These are phyloP conservation scores for Nephila pilipes DNA, from an alignment of 1,140 invertebrate genomes.

Conservation along the genomic window DNA sequence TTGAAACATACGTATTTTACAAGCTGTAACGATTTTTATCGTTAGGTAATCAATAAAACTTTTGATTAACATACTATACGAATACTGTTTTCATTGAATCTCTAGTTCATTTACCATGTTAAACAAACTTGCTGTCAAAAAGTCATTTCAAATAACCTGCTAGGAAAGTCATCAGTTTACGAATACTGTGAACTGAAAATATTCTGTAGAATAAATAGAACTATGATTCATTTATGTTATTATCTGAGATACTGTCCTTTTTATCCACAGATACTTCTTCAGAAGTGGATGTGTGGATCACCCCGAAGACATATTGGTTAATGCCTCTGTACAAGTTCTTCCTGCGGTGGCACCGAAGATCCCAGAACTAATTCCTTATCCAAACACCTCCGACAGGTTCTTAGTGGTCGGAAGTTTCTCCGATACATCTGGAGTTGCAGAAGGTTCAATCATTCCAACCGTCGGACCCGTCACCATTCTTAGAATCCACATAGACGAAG, in stretches of 20 bases:
- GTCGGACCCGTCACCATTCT: constrained; percentile 87
- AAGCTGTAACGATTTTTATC: no score
- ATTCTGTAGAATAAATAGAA: no score
- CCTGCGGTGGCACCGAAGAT: constrained; percentile 78
- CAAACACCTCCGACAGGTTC: constrained; percentile 66
- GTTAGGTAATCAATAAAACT: no score
- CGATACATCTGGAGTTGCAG: constrained; percentile 86
- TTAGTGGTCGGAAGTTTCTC: constrained; percentile 68
- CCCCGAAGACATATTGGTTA: constrained; percentile 91
- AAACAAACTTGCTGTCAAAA: no score
- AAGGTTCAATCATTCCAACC: constrained; percentile 86
- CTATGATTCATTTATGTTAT: not conserved
- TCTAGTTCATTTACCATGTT: no score
- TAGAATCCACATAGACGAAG: constrained; percentile 88
- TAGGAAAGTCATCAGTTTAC: no score
- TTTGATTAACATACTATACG: no score
- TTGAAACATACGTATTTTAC: no score
- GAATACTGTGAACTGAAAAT: no score
- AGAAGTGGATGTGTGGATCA: constrained; percentile 95
- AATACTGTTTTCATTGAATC: no score
- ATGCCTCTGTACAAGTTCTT: constrained; percentile 80
- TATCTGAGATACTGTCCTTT: not conserved
- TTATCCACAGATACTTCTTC: constrained; percentile 88
- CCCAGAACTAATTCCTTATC: constrained; percentile 78
- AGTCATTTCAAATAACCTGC: no score